These are phyloP conservation scores for Ciconia nigra DNA, from an alignment of 2,797 vertebrate species.

Conservation along the genomic window DNA sequence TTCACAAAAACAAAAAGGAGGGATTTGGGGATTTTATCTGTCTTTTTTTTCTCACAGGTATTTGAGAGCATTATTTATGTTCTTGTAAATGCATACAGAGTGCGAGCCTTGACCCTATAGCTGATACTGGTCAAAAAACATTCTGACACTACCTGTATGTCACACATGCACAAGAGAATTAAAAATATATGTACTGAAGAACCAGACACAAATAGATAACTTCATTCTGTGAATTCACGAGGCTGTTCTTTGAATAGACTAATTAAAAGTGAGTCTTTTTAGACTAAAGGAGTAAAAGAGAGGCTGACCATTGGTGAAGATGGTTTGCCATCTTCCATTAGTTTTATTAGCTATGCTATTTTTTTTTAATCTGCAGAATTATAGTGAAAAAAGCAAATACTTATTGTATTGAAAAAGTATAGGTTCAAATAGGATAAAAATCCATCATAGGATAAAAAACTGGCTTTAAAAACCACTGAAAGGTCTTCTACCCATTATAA, in stretches of 20 bases:
- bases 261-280: not conserved
- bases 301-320: not conserved
- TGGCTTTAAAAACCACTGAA: not conserved
- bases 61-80: not conserved
- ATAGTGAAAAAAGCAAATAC: not conserved
- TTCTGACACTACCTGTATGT: not conserved
- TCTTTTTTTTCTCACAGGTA: not conserved
- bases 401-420: not conserved
- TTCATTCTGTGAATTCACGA: not conserved
- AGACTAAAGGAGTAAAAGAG: not conserved
- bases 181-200: not conserved
- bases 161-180: not conserved
- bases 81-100: not conserved
- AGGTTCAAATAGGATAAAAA: not conserved
- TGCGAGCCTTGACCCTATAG: not conserved
- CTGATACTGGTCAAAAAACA: not conserved
- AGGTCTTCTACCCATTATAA: not conserved
- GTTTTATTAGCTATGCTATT: not conserved
- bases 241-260: not conserved
- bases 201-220: not conserved
- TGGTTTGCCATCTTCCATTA: not conserved
- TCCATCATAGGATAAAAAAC: not conserved
- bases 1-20: not conserved
- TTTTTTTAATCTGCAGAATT: not conserved
- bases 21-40: not conserved